These are phyloP conservation scores for Drosophila subpulchrella DNA, from an alignment of 1,140 invertebrate genomes.

Conservation along the genomic window DNA sequence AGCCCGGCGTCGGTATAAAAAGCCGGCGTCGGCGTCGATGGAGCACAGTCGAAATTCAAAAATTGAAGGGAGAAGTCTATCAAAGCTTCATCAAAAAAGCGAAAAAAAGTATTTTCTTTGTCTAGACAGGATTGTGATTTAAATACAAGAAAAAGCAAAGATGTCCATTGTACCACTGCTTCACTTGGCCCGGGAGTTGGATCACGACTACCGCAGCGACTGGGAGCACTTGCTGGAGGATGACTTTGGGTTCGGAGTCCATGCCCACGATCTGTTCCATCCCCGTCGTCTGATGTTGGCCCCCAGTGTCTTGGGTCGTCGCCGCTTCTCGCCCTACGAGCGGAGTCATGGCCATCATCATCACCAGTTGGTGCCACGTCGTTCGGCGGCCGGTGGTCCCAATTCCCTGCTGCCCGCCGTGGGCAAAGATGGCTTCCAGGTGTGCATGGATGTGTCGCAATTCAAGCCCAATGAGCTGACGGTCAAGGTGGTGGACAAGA, in stretches of 20 bases:
- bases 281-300: conserved; percentile 63
- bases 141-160: conserved; percentile 31
- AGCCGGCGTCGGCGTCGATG: neutral
- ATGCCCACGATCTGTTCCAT: conserved; percentile 74
- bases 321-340: conserved; percentile 55
- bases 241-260: conserved; percentile 79
- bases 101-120: conserved; percentile 12
- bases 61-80: conserved; percentile 10
- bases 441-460: conserved; percentile 92
- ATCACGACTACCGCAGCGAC: conserved; percentile 48
- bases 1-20: conserved; percentile 65
- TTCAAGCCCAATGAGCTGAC: conserved; percentile 93
- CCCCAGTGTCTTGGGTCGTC: conserved; percentile 39
- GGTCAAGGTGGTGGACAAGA: conserved; percentile 91
- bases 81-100: neutral
- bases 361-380: conserved; percentile 47
- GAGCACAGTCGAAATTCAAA: conserved; percentile 27
- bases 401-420: conserved; percentile 59
- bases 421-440: conserved; percentile 88
- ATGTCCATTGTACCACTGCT: conserved; percentile 80
- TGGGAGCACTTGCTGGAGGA: conserved; percentile 70
- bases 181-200: conserved; percentile 73
- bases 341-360: conserved; percentile 27
- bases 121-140: conserved; percentile 18
- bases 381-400: conserved; percentile 14